phyloP scores from a whole-genome alignment of 2,888 invertebrate species.

The Volucella bombylans region DNA sequence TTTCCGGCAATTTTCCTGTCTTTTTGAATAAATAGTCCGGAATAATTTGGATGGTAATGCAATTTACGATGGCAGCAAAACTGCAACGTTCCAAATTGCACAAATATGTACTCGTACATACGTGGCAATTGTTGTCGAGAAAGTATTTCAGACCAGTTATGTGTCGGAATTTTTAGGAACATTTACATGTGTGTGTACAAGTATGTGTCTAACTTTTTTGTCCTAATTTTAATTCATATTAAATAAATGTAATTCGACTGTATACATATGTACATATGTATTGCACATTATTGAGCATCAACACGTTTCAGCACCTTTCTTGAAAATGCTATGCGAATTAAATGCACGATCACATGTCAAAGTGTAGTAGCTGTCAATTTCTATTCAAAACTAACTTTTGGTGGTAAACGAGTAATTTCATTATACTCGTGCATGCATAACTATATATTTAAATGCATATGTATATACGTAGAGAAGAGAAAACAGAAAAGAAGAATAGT shows the following conservation, averaged over 20 bases:
- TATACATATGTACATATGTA: neutral
- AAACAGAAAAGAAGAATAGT: conserved; percentile 22
- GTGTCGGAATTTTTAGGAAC: conserved; percentile 62
- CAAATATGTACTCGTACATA: conserved; percentile 11
- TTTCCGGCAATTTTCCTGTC: too few species aligned
- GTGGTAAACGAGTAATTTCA: too few species aligned
- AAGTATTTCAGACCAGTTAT: conserved; percentile 67
- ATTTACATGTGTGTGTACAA: conserved; percentile 2
- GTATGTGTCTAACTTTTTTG: neutral
- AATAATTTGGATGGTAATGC: too few species aligned
- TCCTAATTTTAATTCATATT: conserved; percentile 13
- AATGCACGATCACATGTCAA: conserved; percentile 31
- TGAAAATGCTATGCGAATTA: conserved; percentile 6
- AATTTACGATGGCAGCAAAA: too few species aligned
- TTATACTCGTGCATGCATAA: too few species aligned
- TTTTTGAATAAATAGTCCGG: too few species aligned
- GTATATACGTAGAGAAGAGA: conserved; percentile 16
- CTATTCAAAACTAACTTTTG: conserved; percentile 43
- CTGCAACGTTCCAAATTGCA: too few species aligned
- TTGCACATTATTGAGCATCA: conserved; percentile 66
- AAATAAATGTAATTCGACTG: conserved; percentile 61
- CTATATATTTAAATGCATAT: too few species aligned
- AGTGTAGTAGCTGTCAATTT: conserved; percentile 24
- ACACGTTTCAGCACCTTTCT: conserved; percentile 16
- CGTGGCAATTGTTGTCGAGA: conserved; percentile 48